These are phyloP conservation scores for Spinus olivaceus DNA, from an alignment of 2,797 vertebrate genomes.

Conservation along the genomic window DNA sequence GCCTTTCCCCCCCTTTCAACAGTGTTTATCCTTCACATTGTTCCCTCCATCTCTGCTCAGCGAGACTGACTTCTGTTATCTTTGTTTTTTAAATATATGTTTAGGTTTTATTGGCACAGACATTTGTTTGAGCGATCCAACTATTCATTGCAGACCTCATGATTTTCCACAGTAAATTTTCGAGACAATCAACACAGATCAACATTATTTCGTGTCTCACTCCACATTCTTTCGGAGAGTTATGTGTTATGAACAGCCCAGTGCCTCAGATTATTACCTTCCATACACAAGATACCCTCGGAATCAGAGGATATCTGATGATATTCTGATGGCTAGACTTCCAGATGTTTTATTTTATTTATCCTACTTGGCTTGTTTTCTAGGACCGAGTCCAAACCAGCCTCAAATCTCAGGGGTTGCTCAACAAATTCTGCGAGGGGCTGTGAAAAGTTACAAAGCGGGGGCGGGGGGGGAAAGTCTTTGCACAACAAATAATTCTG, in stretches of 20 bases:
- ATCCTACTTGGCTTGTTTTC: conserved; percentile 54
- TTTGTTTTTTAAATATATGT: conserved; percentile 65
- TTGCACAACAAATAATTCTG: background rate
- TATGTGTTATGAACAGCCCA: conserved; percentile 47
- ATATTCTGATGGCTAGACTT: conserved; percentile 49
- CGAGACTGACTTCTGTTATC: conserved; percentile 60
- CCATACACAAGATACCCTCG: conserved; percentile 25
- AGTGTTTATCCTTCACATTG: conserved; percentile 50
- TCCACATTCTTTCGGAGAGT: conserved; percentile 52
- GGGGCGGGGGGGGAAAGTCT: fast-evolving
- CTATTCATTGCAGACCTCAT: conserved; percentile 58
- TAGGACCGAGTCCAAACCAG: conserved; percentile 35
- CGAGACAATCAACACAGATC: conserved; percentile 59
- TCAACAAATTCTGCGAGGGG: conserved; percentile 39
- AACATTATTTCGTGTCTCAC: conserved; percentile 22
- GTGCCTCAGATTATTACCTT: conserved; percentile 54
- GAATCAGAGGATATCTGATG: conserved; percentile 60
- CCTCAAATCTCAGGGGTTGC: conserved; percentile 48
- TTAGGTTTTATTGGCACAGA: conserved; percentile 60
- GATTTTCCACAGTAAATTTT: conserved; percentile 69
- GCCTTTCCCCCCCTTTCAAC: conserved; percentile 2
- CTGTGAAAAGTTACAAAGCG: background rate
- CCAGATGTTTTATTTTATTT: conserved; percentile 67
- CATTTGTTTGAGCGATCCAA: background rate
- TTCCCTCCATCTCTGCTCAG: conserved; percentile 33